Conservation (phyloP, 1,140 invertebrate species). For the Hermetia illucens region DNA sequence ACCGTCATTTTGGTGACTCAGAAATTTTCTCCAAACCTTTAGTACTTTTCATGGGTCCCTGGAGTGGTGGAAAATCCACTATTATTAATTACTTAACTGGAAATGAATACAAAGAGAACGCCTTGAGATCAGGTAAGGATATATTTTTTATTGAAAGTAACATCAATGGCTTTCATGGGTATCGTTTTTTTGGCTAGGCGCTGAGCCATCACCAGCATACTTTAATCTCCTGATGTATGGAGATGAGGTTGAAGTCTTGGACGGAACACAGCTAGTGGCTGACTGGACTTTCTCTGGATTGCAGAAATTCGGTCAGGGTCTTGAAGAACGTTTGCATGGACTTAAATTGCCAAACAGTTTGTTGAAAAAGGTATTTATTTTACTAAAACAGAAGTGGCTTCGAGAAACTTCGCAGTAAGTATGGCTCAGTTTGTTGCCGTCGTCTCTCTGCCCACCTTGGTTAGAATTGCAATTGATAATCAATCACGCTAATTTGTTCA, state of each 20-base stretch:
- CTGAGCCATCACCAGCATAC: slow-evolving; percentile 83
- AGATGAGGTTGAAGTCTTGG: slow-evolving; percentile 65
- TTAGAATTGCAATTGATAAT: no score
- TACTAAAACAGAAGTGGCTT: no score
- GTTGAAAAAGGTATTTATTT: slow-evolving; percentile 63
- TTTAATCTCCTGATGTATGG: slow-evolving; percentile 89
- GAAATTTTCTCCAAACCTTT: slow-evolving; percentile 92
- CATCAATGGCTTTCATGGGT: neutral
- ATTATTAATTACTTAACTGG: slow-evolving; percentile 87
- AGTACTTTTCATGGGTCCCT: slow-evolving; percentile 86
- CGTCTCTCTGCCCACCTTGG: no score
- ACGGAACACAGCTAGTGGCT: slow-evolving; percentile 82
- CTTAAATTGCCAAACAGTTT: slow-evolving; percentile 67
- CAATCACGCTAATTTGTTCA: neutral
- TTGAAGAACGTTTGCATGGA: slow-evolving; percentile 77
- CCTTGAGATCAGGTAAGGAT: slow-evolving; percentile 66
- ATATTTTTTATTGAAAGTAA: neutral
- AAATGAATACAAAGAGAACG: slow-evolving; percentile 66
- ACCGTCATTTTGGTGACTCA: slow-evolving; percentile 82
- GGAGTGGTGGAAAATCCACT: slow-evolving; percentile 89
- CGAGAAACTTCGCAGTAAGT: no score
- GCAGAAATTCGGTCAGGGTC: slow-evolving; percentile 87
- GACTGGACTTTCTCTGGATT: slow-evolving; percentile 87
- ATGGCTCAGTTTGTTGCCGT: no score
- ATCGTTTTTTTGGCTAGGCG: slow-evolving; percentile 43